These are phyloP conservation scores for Caranx melampygus DNA, from an alignment of 2,113 vertebrate genomes.

Conservation along the genomic window DNA sequence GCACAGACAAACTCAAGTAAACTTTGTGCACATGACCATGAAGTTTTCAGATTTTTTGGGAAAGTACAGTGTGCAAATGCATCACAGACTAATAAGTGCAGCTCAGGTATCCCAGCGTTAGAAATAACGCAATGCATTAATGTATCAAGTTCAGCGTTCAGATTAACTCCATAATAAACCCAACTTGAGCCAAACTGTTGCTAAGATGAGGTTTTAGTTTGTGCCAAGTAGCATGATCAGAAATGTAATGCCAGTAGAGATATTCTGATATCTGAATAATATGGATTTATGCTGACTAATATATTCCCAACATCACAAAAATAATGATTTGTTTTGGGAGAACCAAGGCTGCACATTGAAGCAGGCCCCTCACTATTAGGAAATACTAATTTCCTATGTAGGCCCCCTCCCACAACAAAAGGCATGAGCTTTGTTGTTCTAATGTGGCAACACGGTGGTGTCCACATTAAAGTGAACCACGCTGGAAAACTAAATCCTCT, in stretches of 20 bases:
- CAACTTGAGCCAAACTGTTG: neutral
- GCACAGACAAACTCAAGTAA: neutral
- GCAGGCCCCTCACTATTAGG: neutral
- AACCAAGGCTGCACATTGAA: neutral
- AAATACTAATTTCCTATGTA: neutral
- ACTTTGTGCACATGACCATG: neutral
- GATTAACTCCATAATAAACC: neutral
- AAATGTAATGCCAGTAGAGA: neutral
- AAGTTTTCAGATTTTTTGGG: neutral
- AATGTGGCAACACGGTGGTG: neutral
- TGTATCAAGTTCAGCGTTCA: neutral
- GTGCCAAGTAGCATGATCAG: neutral
- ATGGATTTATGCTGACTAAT: neutral
- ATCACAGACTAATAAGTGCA: neutral
- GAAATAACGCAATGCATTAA: neutral
- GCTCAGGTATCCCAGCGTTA: neutral
- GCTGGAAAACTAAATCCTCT: neutral
- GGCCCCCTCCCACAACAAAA: conserved; percentile 23
- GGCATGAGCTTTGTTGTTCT: neutral
- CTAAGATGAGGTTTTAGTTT: neutral
- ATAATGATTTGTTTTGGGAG: neutral
- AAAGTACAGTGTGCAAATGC: neutral
- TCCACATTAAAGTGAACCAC: neutral
- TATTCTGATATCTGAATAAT: neutral
- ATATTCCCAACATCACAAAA: neutral